Evolutionary conservation across 1,140 invertebrate species (phyloP).

Genomic region (Helicorthomorpha holstii): DNA sequence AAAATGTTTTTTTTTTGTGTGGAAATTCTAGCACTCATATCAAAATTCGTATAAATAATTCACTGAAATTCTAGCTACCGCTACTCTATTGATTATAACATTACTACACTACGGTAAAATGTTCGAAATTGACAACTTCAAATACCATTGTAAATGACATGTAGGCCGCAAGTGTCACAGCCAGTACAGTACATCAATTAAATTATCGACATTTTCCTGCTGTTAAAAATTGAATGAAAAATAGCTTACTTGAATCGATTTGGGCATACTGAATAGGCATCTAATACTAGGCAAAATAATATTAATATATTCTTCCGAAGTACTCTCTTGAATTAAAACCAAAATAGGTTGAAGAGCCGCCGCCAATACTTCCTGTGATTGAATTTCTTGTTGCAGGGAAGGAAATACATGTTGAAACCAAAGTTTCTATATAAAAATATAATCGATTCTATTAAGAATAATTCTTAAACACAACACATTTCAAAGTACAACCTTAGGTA

Average conservation of each 20-base stretch:
- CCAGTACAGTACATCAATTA: too few relatives aligned
- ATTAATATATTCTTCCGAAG: constrained; percentile 61
- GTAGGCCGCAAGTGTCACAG: too few relatives aligned
- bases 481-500: constrained; percentile 58
- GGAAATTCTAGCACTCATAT: too few relatives aligned
- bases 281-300: constrained; percentile 66
- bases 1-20: too few relatives aligned
- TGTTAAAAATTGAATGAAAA: too few relatives aligned
- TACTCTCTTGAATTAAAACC: constrained; percentile 66
- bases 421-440: constrained; percentile 54
- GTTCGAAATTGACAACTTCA: too few relatives aligned
- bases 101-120: too few relatives aligned
- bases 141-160: too few relatives aligned
- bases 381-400: constrained; percentile 64
- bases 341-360: constrained; percentile 75
- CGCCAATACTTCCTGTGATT: constrained; percentile 65
- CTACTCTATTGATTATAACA: too few relatives aligned
- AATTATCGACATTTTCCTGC: too few relatives aligned
- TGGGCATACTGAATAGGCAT: constrained; percentile 60
- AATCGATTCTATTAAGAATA: background rate
- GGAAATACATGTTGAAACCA: constrained; percentile 91
- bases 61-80: too few relatives aligned
- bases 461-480: background rate
- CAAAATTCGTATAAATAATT: too few relatives aligned
- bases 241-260: constrained; percentile 49